These are phyloP conservation scores for Leptestheria dahalacensis DNA, from an alignment of 1,140 invertebrate species.

Conservation along the genomic window DNA sequence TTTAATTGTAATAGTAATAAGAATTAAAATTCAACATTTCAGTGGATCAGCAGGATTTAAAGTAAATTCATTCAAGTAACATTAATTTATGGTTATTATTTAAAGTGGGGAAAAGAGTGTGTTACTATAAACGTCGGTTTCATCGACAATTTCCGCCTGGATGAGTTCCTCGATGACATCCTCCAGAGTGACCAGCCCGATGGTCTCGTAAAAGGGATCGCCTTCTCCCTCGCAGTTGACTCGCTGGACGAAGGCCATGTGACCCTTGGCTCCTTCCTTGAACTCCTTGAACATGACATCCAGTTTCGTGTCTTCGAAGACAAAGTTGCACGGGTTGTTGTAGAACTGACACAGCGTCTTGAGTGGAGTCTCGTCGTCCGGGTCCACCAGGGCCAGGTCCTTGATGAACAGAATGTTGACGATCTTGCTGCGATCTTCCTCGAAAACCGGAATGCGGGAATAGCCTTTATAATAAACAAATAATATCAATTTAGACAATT, in stretches of 20 bases:
- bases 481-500: no score
- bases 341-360: slow-evolving; percentile 91
- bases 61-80: background rate
- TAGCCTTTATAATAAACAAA: slow-evolving; percentile 43
- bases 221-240: slow-evolving; percentile 74
- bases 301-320: slow-evolving; percentile 87
- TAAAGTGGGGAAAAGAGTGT: slow-evolving; percentile 26
- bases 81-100: background rate
- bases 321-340: slow-evolving; percentile 87
- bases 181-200: slow-evolving; percentile 84
- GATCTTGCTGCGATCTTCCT: slow-evolving; percentile 61
- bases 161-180: slow-evolving; percentile 91
- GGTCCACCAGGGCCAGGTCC: slow-evolving; percentile 92
- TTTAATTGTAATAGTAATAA: no score
- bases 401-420: slow-evolving; percentile 90
- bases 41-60: background rate
- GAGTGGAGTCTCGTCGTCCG: slow-evolving; percentile 87
- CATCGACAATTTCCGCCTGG: slow-evolving; percentile 84
- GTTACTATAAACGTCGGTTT: slow-evolving; percentile 76
- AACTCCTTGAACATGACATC: slow-evolving; percentile 95
- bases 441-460: slow-evolving; percentile 86
- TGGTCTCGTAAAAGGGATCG: slow-evolving; percentile 67
- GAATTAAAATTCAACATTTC: background rate
- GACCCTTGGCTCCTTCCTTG: slow-evolving; percentile 77
- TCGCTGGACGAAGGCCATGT: slow-evolving; percentile 84